phyloP scores from a whole-genome alignment of 2,113 vertebrate species.

The Tenebrosternarchus preto region DNA sequence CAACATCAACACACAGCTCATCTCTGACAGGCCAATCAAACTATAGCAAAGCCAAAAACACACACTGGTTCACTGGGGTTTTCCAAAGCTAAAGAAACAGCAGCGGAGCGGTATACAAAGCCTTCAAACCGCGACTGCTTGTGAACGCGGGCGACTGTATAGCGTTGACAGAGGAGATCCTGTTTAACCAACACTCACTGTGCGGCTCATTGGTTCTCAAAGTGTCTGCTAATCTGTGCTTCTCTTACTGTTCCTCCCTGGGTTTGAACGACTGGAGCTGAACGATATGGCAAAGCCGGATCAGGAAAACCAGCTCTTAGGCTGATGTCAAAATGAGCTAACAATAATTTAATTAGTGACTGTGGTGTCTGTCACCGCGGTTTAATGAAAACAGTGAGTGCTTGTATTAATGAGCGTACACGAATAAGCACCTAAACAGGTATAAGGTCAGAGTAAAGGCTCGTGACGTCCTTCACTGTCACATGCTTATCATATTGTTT shows the following conservation, averaged over 20 bases:
- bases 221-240: conserved; percentile 8
- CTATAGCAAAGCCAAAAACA: conserved; percentile 16
- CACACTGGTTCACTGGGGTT: background rate
- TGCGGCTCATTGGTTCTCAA: conserved; percentile 28
- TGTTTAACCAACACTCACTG: conserved; percentile 53
- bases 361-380: background rate
- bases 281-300: background rate
- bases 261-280: background rate
- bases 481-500: too few species aligned
- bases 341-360: background rate
- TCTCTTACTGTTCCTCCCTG: background rate
- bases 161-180: conserved; percentile 16
- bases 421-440: too few species aligned
- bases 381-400: too few species aligned
- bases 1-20: conserved; percentile 10
- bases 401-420: too few species aligned
- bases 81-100: conserved; percentile 15
- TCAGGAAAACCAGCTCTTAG: too few species aligned
- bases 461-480: too few species aligned
- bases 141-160: background rate
- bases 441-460: too few species aligned
- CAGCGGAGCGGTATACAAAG: conserved; percentile 16
- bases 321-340: background rate
- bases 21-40: conserved; percentile 16
- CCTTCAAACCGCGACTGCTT: background rate